A percentile compares a stretch with the other conserved stretches of the same genome.
These are phyloP conservation scores for Corythoichthys haematopterus DNA, from an alignment of 2,113 vertebrate genomes.

Conservation along the genomic window DNA sequence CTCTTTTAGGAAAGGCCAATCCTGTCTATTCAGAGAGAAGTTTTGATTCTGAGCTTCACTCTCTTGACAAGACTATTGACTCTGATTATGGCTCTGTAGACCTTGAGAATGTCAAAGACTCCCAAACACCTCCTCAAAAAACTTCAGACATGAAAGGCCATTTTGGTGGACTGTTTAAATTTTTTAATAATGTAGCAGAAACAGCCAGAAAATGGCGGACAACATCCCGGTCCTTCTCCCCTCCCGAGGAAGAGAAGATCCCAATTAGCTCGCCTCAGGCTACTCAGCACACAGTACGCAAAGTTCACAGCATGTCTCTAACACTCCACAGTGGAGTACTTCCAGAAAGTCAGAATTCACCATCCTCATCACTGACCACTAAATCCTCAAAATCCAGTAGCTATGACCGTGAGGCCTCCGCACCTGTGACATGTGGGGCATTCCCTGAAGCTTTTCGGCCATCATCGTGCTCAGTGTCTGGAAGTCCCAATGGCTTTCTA, in stretches of 20 bases:
- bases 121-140: slow-evolving; percentile 59
- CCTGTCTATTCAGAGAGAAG: slow-evolving; percentile 73
- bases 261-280: slow-evolving; percentile 55
- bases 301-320: slow-evolving; percentile 55
- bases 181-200: slow-evolving; percentile 81
- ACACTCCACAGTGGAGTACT: slow-evolving; percentile 58
- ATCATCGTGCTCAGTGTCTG: slow-evolving; percentile 41
- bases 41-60: slow-evolving; percentile 72
- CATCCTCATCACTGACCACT: slow-evolving; percentile 42
- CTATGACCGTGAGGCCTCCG: slow-evolving; percentile 13
- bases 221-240: slow-evolving; percentile 75
- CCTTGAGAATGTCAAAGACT: slow-evolving; percentile 72
- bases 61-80: slow-evolving; percentile 71
- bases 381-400: slow-evolving; percentile 52
- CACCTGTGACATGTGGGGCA: slow-evolving; percentile 49
- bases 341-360: slow-evolving; percentile 39
- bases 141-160: slow-evolving; percentile 70
- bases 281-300: slow-evolving; percentile 54
- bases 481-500: slow-evolving; percentile 50
- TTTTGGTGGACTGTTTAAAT: slow-evolving; percentile 79
- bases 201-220: slow-evolving; percentile 81
- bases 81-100: slow-evolving; percentile 74
- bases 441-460: slow-evolving; percentile 61
- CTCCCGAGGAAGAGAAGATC: slow-evolving; percentile 69
- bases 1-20: slow-evolving; percentile 72